Conservation (phyloP, 2,888 invertebrate species). For the Brenthis ino region DNA sequence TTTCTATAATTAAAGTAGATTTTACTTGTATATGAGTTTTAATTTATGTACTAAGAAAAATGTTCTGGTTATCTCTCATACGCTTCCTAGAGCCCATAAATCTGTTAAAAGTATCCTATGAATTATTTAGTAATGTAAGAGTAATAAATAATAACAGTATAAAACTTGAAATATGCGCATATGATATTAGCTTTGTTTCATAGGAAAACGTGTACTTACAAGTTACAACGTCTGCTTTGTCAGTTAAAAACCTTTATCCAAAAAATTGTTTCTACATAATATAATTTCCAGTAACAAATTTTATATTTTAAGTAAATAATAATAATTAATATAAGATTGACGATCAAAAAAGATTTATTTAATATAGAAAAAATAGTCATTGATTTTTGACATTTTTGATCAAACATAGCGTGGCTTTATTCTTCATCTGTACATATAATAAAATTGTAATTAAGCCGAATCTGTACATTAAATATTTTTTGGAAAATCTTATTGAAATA, state of each 20-base stretch:
- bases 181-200: slow-evolving; percentile 13
- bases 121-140: slow-evolving; percentile 22
- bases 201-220: not conserved
- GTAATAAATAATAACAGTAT: slow-evolving; percentile 28
- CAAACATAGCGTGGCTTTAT: no score
- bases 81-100: slow-evolving; percentile 17
- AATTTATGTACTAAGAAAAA: not conserved
- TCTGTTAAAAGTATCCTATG: slow-evolving; percentile 21
- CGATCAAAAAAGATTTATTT: no score
- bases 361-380: no score
- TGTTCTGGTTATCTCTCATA: not conserved
- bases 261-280: no score
- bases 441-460: no score
- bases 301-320: no score
- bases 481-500: no score
- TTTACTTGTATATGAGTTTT: not conserved
- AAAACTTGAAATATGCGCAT: slow-evolving; percentile 28
- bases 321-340: no score
- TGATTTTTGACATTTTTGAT: no score
- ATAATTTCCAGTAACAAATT: no score
- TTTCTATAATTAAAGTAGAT: not conserved
- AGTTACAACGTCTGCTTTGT: not conserved
- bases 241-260: not conserved
- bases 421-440: no score
- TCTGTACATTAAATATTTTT: no score